Evolutionary conservation across 1,140 invertebrate genomes (phyloP).

Genomic region (Apis cerana): DNA sequence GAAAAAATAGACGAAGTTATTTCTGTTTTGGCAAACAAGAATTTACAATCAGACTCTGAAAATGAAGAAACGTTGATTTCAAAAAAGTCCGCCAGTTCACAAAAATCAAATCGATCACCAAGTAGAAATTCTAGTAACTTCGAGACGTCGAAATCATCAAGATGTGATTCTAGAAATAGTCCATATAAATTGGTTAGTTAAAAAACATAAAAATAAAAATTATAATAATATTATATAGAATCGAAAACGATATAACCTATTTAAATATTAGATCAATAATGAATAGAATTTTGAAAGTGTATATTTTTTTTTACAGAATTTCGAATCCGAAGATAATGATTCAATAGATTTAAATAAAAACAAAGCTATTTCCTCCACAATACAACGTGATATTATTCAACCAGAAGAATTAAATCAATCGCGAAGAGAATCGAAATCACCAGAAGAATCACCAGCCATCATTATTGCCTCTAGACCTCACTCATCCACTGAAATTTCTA

Average conservation of each 20-base stretch:
- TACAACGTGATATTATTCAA: constrained; percentile 27
- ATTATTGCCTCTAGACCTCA: constrained; percentile 59
- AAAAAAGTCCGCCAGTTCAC: constrained; percentile 1
- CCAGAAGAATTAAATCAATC: constrained; percentile 4
- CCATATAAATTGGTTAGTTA: constrained; percentile 49
- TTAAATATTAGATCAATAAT: no score
- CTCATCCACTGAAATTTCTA: constrained; percentile 46
- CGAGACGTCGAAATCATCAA: constrained; percentile 21
- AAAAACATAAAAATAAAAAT: background rate
- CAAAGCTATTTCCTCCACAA: constrained; percentile 21
- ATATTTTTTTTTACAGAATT: background rate
- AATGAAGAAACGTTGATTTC: background rate
- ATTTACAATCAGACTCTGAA: background rate
- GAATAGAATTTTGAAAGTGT: background rate
- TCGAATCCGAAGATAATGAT: constrained; percentile 8
- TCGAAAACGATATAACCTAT: no score
- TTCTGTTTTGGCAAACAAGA: constrained; percentile 12
- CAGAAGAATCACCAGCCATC: constrained; percentile 53
- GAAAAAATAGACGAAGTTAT: background rate
- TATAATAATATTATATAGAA: no score
- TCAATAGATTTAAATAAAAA: constrained; percentile 40
- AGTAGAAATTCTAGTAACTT: constrained; percentile 34
- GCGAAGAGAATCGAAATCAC: constrained; percentile 28
- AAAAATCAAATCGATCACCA: constrained; percentile 15
- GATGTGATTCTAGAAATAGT: constrained; percentile 24